phyloP scores from a whole-genome alignment of 2,888 invertebrate genomes.

The Chrysolina haemoptera region DNA sequence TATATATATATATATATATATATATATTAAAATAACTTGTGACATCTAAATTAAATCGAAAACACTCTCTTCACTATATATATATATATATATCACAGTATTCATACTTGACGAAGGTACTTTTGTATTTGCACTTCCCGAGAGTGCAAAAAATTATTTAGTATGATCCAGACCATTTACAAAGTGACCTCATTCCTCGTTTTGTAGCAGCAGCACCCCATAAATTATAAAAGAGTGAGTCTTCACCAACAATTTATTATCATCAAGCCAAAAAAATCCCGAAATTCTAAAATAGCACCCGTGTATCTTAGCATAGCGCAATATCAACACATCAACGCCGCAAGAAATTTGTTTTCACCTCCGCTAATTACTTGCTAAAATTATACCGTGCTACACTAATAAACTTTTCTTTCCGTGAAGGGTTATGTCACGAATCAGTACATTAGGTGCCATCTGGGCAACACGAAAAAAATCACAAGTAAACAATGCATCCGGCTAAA shows the following conservation, averaged over 20 bases:
- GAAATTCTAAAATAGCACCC: constrained; percentile 31
- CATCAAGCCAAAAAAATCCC: constrained; percentile 1
- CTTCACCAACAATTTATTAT: constrained; percentile 10
- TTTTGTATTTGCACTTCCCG: too few relatives aligned
- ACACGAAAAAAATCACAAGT: constrained; percentile 53
- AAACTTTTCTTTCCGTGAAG: constrained; percentile 26
- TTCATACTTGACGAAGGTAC: too few relatives aligned
- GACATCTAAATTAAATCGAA: too few relatives aligned
- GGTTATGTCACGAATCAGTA: constrained; percentile 31
- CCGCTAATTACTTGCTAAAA: constrained; percentile 39
- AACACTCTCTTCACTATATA: too few relatives aligned
- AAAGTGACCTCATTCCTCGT: background rate
- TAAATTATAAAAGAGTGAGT: background rate
- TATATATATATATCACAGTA: too few relatives aligned
- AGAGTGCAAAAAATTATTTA: background rate
- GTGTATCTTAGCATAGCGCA: constrained; percentile 20
- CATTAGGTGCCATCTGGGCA: constrained; percentile 41
- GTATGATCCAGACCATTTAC: background rate
- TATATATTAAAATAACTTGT: too few relatives aligned
- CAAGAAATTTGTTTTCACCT: constrained; percentile 28
- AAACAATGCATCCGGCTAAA: constrained; percentile 61
- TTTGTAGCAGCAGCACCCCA: background rate
- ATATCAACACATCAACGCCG: constrained; percentile 37
- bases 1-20: too few relatives aligned
- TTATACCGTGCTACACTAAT: constrained; percentile 29